Base-by-base conservation (phyloP, 2,113 vertebrate species). In the Chlamydotis undulata region DNA sequence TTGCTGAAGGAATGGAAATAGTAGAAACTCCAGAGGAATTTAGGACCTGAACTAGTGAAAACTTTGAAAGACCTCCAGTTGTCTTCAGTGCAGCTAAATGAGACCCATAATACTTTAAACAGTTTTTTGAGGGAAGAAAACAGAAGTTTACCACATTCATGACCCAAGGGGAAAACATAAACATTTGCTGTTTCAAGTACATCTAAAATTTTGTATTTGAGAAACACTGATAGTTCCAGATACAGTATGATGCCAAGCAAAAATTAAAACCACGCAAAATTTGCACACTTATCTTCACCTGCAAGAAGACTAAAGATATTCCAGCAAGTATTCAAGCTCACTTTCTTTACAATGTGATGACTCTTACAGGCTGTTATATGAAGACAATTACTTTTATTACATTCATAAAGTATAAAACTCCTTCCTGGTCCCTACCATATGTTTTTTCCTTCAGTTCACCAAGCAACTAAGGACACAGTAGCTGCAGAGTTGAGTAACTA, bases 131-230 rank as follows among this genome's bases (percentile, higher is more conserved):
- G 3, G 17, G 31, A 71, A 89, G 53, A 87, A 91, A 69, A 74
- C 69, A 94, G 53, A 71, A 85, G 47, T 83, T 50, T 24, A 85
- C 70, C 63, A 85, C 74, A 69, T 68, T 57, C 43, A 76, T 73
- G 33, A 26, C 89, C 23, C 41, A 87, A 93, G 13, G 4, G 14
- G 7, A 79, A 92, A 97, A 84, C 19, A 73, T 29, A 89, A 96
- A 91, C 29, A 91, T 64, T 65, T 87, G 33, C 21, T 83, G 39
- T 90, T 96, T 94, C 35, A 91, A 93, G 81, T 45, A 65, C 24
- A 83, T 87, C 69, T 89, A 93, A 82, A 91, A 65, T 76, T 8
- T 55, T 25, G 10, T 76, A 71, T 87, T 79, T 33, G 39, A 95
- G 70, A 87, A 96, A 89, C 43, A 81, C 35, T 75, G 4, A 0